A percentile compares a stretch with the other conserved stretches of the same genome.
Evolutionary conservation across 2,113 vertebrate genomes (phyloP).

Genomic region (Callaeas wilsoni): DNA sequence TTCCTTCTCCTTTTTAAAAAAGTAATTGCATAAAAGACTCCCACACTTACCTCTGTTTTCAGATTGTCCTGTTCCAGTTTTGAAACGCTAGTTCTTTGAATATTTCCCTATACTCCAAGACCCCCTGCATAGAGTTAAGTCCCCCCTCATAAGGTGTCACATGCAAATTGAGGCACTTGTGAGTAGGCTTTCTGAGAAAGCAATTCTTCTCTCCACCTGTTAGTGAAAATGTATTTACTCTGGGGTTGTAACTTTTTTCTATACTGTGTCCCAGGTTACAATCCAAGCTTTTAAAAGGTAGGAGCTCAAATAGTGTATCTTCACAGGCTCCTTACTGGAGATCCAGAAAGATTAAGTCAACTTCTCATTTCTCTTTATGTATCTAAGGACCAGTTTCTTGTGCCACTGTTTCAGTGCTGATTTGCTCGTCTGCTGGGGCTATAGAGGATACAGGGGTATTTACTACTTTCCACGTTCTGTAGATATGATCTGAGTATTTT

Average conservation of each 20-base stretch:
- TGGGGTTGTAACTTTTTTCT: neutral
- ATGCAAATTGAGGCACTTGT: neutral
- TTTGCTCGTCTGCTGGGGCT: neutral
- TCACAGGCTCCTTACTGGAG: neutral
- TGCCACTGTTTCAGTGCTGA: neutral
- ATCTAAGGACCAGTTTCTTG: neutral
- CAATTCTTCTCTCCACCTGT: neutral
- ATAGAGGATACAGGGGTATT: neutral
- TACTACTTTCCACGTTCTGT: neutral
- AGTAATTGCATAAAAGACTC: neutral
- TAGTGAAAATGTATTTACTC: neutral
- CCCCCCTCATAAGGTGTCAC: rapidly evolving
- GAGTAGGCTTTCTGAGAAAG: neutral
- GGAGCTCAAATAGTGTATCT: neutral
- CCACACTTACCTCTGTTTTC: neutral
- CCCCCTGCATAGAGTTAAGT: neutral
- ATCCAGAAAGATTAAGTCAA: neutral
- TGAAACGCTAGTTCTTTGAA: neutral
- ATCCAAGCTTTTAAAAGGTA: neutral
- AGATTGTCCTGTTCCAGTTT: neutral
- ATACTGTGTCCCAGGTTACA: neutral
- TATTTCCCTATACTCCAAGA: neutral
- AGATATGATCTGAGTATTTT: neutral
- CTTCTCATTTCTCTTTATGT: neutral
- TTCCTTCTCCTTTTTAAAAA: neutral